Evolutionary conservation across 2,797 vertebrate genomes (phyloP).

Genomic region (Alectoris magna): DNA sequence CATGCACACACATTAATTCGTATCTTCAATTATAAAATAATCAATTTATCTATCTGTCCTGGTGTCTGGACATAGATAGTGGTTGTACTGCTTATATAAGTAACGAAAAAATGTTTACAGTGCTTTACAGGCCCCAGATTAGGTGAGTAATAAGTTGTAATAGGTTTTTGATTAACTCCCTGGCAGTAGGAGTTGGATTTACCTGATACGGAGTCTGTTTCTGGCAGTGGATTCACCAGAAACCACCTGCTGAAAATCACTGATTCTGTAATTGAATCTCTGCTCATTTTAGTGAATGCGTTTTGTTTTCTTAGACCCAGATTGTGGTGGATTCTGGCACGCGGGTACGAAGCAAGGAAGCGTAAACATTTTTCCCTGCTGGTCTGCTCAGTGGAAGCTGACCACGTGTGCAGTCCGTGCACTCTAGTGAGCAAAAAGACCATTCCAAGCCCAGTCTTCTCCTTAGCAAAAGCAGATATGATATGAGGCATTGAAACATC

Average conservation of each 20-base stretch:
- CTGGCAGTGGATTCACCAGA: constrained; percentile 47
- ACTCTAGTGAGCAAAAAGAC: neutral
- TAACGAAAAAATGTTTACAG: constrained; percentile 50
- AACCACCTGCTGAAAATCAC: constrained; percentile 61
- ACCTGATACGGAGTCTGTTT: constrained; percentile 48
- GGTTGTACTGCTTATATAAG: neutral
- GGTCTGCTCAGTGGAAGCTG: neutral
- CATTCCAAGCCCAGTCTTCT: neutral
- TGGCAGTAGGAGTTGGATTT: constrained; percentile 60
- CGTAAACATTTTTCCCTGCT: neutral
- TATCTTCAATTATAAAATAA: constrained; percentile 45
- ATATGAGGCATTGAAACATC: neutral
- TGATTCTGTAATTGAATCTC: constrained; percentile 62
- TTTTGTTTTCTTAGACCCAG: constrained; percentile 33
- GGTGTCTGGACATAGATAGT: constrained; percentile 46
- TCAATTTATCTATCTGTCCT: constrained; percentile 46
- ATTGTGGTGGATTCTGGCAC: constrained; percentile 7
- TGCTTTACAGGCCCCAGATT: constrained; percentile 55
- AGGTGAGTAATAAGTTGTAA: constrained; percentile 65
- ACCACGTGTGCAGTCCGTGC: neutral
- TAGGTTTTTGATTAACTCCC: constrained; percentile 71
- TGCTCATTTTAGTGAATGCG: constrained; percentile 30
- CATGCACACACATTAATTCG: neutral
- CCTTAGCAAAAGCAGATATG: neutral
- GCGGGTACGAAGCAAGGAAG: neutral